Evolutionary conservation across 1,140 invertebrate genomes (phyloP), one percentile per base, ranked within the genome.

Genomic region (Drosophila nikananu): DNA sequence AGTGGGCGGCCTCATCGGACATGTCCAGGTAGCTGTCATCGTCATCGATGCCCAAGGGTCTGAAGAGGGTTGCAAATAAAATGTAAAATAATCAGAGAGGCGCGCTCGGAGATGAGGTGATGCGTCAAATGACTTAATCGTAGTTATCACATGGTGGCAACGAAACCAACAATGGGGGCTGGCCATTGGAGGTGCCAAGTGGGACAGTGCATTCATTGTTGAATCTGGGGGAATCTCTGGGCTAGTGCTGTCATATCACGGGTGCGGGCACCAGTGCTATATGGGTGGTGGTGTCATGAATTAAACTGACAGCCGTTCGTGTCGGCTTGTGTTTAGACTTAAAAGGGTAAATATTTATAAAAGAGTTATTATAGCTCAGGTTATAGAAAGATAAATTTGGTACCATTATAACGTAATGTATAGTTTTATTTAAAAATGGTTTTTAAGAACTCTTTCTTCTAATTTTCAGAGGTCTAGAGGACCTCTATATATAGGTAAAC

Each of bases 31-130:
- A 95, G 82, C 95, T 96, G 60, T 95, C 95, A 57, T 95, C 95
- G 55, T 96, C 65, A 95, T 95, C 93, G 35, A 96, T 95, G 70
- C 96, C 96, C 25, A 95, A 93, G 37, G 95, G 95, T 83, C 95
- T 96, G 91, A 4, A 37, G 52, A 63, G 86, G 61, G 13, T 39
- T 17, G 74, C 61, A 79, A 59, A 59, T 32, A 58, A 44, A 32
- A 66, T 61, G 15, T 37, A 27, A 19, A 30, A 30, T 23, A 42
- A 59, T 13, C 30, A 59, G 35, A 51, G 27, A 52, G 12, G 27
- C 51, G 32, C 27, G 51, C 51, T 52, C 27, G 51, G 39, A 55
- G 41, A 80, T 77, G 48, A 80, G 74, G 82, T 81, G 51, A 80
- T 72, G 81, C 77, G 65, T 71, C 68, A 83, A 87, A 87, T 87